Evolutionary conservation across 2,113 vertebrate species (phyloP).

Genomic region (Fregata magnificens): DNA sequence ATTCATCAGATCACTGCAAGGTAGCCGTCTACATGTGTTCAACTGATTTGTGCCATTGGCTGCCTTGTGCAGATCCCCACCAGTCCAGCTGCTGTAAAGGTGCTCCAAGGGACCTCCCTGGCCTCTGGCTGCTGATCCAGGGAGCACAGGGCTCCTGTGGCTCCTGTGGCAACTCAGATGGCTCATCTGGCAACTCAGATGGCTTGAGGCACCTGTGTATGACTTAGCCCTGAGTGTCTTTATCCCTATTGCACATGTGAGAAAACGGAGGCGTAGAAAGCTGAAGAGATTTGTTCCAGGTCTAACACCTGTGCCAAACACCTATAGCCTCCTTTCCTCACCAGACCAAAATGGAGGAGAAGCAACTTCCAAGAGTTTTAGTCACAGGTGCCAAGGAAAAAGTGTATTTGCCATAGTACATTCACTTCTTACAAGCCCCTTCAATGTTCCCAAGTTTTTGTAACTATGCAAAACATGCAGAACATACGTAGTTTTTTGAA

Average conservation of each 20-base stretch:
- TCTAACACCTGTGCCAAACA: neutral
- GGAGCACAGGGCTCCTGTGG: neutral
- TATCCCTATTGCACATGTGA: neutral
- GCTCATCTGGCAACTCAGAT: neutral
- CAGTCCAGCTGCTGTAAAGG: neutral
- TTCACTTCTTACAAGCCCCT: neutral
- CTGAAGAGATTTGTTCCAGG: neutral
- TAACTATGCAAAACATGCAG: neutral
- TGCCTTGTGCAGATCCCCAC: neutral
- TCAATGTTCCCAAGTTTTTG: neutral
- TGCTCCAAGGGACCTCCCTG: neutral
- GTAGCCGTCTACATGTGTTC: neutral
- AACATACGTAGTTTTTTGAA: neutral
- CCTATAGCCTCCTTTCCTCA: neutral
- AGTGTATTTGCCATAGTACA: neutral
- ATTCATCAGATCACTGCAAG: neutral
- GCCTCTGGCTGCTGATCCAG: neutral
- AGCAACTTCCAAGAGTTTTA: neutral
- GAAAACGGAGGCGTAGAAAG: neutral
- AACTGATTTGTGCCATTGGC: accelerated
- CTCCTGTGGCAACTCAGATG: neutral
- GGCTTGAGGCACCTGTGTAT: neutral
- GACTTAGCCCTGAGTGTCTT: neutral
- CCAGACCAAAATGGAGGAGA: neutral
- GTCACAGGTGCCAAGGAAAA: neutral